A percentile compares a stretch with the other conserved stretches of the same genome.
Evolutionary conservation across 2,888 invertebrate species (phyloP).

Genomic region (Eupithecia pulchellata): DNA sequence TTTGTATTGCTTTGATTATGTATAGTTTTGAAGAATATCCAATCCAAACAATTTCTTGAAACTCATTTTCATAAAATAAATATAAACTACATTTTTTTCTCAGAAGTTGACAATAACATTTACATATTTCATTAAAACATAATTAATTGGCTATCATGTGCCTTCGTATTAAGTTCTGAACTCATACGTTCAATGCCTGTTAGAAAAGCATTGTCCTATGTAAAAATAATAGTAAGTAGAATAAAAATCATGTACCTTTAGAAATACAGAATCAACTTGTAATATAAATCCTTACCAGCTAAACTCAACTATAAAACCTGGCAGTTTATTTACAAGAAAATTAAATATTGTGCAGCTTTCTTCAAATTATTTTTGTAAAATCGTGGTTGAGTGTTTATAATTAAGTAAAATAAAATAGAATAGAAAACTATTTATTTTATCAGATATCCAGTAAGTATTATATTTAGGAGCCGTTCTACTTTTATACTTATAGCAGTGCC

Average conservation of each 20-base stretch:
- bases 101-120: conserved; percentile 9
- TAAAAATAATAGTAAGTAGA: conserved; percentile 32
- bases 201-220: conserved; percentile 32
- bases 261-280: conserved; percentile 33
- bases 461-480: conserved; percentile 62
- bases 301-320: conserved; percentile 20
- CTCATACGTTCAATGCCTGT: conserved; percentile 18
- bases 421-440: conserved; percentile 51
- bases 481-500: conserved; percentile 70
- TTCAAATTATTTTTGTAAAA: conserved; percentile 5
- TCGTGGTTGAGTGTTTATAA: conserved; percentile 20
- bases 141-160: not conserved
- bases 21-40: not conserved
- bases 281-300: conserved; percentile 23
- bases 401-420: conserved; percentile 34
- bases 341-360: not conserved
- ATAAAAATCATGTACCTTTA: conserved; percentile 25
- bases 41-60: conserved; percentile 21
- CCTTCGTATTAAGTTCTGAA: conserved; percentile 25
- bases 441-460: conserved; percentile 60
- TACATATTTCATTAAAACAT: not conserved
- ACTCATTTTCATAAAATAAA: conserved; percentile 1
- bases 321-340: not conserved
- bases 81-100: not conserved
- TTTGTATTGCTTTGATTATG: conserved; percentile 35